These are phyloP conservation scores for Campoplex capitator DNA, from an alignment of 2,888 invertebrate species.

Conservation along the genomic window DNA sequence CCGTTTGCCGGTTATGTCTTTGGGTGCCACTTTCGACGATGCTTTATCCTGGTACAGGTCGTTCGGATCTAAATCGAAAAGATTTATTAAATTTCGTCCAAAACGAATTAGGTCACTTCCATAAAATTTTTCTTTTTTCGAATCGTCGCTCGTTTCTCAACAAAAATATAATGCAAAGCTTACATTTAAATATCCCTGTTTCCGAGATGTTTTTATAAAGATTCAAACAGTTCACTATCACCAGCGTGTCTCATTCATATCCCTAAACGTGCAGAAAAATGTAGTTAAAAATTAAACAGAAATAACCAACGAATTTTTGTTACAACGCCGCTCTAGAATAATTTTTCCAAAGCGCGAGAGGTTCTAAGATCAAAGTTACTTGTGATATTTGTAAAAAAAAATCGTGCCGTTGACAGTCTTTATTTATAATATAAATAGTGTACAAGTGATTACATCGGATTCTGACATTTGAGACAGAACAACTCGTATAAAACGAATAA, in stretches of 20 bases:
- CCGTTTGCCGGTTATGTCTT: slow-evolving; percentile 54
- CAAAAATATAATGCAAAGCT: neutral
- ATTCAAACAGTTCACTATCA: neutral
- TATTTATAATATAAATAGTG: neutral
- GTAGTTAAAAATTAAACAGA: neutral
- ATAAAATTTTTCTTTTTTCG: neutral
- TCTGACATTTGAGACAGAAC: neutral
- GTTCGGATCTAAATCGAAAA: neutral
- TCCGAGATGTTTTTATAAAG: neutral
- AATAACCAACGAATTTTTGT: neutral
- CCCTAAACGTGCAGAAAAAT: neutral
- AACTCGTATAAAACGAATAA: neutral
- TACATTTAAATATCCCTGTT: neutral
- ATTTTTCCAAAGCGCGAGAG: neutral
- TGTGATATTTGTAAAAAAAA: neutral
- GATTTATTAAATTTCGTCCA: neutral
- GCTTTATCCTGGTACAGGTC: slow-evolving; percentile 5
- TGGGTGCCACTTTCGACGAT: slow-evolving; percentile 44
- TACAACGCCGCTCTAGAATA: neutral
- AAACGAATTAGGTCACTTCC: neutral
- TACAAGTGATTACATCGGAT: neutral
- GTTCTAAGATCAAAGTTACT: neutral
- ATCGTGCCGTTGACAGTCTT: neutral
- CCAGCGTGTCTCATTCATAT: too few species aligned
- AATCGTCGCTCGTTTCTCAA: neutral